Percentiles rank a stretch among this genome's conserved stretches.
Conservation (phyloP, 2,113 vertebrate species). For the Leuciscus idus region DNA sequence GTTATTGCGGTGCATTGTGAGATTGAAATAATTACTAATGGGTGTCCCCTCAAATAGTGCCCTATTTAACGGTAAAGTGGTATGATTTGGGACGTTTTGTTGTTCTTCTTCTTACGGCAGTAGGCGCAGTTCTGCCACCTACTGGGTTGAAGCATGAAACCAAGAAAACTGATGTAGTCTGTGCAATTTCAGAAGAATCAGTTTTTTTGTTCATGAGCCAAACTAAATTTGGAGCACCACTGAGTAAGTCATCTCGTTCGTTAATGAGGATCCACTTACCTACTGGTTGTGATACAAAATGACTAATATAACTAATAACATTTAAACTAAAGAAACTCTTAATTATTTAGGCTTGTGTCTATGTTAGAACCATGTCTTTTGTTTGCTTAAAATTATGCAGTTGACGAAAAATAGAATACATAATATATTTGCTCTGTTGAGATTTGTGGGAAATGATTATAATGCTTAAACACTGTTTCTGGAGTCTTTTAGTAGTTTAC, state of each 20-base stretch:
- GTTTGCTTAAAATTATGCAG: neutral
- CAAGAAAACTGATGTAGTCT: neutral
- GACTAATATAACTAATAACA: too few relatives aligned
- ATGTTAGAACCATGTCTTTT: neutral
- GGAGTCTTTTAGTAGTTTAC: too few relatives aligned
- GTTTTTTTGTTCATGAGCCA: neutral
- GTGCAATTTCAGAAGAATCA: neutral
- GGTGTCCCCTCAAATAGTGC: too few relatives aligned
- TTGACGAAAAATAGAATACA: neutral
- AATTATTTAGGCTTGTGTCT: neutral
- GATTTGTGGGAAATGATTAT: neutral
- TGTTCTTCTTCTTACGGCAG: neutral
- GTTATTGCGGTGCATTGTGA: too few relatives aligned
- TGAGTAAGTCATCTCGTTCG: neutral
- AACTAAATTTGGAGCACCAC: neutral
- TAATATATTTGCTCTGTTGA: neutral
- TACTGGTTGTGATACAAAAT: neutral
- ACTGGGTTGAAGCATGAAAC: neutral
- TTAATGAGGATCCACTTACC: neutral
- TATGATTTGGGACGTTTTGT: neutral
- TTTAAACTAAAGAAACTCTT: too few relatives aligned
- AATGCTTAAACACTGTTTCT: neutral
- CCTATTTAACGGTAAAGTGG: too few relatives aligned
- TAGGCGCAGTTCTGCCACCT: neutral
- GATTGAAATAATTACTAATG: too few relatives aligned